Evolutionary conservation across 2,888 invertebrate species (phyloP).

Genomic region (Amphipyra berbera): DNA sequence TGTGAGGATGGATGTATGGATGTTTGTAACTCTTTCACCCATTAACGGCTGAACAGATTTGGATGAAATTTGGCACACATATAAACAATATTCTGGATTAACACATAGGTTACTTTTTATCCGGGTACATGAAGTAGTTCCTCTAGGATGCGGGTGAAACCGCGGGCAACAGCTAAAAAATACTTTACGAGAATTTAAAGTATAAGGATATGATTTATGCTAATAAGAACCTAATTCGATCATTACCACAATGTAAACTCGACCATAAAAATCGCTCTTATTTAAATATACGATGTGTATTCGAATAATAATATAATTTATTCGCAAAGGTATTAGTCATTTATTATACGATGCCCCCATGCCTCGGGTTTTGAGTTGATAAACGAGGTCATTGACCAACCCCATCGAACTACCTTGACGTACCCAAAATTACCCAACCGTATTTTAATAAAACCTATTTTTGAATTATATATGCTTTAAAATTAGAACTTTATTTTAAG

Average conservation of each 20-base stretch:
- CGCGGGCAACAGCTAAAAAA: too few species aligned
- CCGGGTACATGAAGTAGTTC: too few species aligned
- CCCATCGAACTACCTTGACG: conserved; percentile 5
- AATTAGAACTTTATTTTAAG: neutral
- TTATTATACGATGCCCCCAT: conserved; percentile 33
- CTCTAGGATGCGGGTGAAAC: too few species aligned
- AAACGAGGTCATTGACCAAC: conserved; percentile 39
- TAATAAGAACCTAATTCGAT: conserved; percentile 31
- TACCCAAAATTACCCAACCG: neutral
- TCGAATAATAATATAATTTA: conserved; percentile 47
- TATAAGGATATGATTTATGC: conserved; percentile 25
- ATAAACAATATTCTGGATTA: too few species aligned
- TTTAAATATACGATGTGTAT: conserved; percentile 20
- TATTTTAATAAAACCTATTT: neutral
- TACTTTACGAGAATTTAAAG: neutral
- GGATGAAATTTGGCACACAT: too few species aligned
- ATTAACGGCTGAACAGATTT: too few species aligned
- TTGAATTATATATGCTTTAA: neutral
- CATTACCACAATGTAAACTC: conserved; percentile 43
- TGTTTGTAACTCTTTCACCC: too few species aligned
- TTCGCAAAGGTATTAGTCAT: conserved; percentile 29
- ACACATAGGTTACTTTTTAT: too few species aligned
- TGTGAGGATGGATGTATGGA: too few species aligned
- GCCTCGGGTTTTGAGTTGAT: conserved; percentile 35
- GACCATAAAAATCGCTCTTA: conserved; percentile 42